Evolutionary conservation across 30 jellyfish, hydroid and myxozoan species (phyloP).

Genomic region (Phacellophora camtschatica): DNA sequence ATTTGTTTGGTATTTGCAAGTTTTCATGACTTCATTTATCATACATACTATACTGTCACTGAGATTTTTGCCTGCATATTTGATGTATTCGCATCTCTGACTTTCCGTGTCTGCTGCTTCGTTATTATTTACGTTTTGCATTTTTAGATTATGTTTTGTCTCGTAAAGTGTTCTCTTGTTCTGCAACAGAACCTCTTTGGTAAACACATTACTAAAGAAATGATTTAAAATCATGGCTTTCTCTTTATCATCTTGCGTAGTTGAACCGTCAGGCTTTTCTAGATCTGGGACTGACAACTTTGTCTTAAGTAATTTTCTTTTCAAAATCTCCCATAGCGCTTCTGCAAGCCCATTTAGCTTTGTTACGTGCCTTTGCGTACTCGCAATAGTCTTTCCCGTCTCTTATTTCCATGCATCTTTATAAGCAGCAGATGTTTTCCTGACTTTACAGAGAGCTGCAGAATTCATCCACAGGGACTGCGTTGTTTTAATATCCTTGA

Average conservation of each 20-base stretch:
- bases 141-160: no score
- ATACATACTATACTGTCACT: no score
- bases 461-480: no score
- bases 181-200: conserved; percentile 18
- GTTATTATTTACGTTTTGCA: no score
- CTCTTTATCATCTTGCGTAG: conserved; percentile 1
- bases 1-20: no score
- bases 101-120: no score
- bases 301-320: conserved; percentile 1
- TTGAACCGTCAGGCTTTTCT: conserved; percentile 4
- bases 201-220: not conserved
- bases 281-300: conserved; percentile 4
- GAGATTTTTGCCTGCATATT: no score
- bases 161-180: no score
- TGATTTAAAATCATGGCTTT: conserved; percentile 5
- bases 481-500: not conserved
- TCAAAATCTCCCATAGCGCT: conserved; percentile 32
- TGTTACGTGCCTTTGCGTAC: conserved; percentile 21
- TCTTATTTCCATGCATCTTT: conserved; percentile 46
- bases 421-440: conserved; percentile 5
- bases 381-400: conserved; percentile 35
- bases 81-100: no score
- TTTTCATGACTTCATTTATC: no score
- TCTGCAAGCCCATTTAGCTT: conserved; percentile 41
- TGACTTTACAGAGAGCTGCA: not conserved